Base-by-base conservation (phyloP, 92 coral and sea anemone genomes). In the Zoanthus gigantus region DNA sequence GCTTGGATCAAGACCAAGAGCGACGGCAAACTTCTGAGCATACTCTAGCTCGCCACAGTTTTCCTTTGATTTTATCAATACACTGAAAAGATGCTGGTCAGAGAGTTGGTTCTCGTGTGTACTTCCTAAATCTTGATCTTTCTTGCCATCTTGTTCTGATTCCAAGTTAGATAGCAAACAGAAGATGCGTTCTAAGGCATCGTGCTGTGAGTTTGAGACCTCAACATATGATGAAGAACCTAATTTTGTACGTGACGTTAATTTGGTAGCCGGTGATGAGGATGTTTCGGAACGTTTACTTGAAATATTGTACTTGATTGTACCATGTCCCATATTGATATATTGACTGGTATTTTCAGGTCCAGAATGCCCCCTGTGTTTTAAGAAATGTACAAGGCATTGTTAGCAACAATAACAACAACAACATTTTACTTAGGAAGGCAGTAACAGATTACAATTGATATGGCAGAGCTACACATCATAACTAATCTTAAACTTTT, bases 1-100 rank as follows among this genome's bases (percentile, higher is more conserved):
- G 23, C 89, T 87, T 9, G 92, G 92, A 45, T 68, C 85, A 79
- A 83, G 61, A 7, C 94, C 94, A 18, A 91, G 81, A 16, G 83
- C 87, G 65, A 52, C 52, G 14, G 92, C 90, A 17, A 89, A 69
- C 30, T 67, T 87, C 82, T 75, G 84, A 0, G 92, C 83, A 32
- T 84, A 83, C 16, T 77, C 77, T 17, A 78, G 81, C 30, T 84
- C 83, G 6, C 83, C 63, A 11, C 11, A 32, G 44, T 66, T 81
- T 17, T 81, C 85, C 45, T 67, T 81, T 0, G 75, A 46, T 63
- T 61, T 81, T 65, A 81, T 81, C 45, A 81, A 48, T 29, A 81
- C 75, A 66, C 75, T 66, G 58, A 81, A 81, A 32, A 81, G 75
- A 66, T 66, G 85, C 0, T 81, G 61, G 60, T 46, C 61, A 7